Base-by-base conservation (phyloP, 2,113 vertebrate genomes). In the Chloropsis hardwickii region DNA sequence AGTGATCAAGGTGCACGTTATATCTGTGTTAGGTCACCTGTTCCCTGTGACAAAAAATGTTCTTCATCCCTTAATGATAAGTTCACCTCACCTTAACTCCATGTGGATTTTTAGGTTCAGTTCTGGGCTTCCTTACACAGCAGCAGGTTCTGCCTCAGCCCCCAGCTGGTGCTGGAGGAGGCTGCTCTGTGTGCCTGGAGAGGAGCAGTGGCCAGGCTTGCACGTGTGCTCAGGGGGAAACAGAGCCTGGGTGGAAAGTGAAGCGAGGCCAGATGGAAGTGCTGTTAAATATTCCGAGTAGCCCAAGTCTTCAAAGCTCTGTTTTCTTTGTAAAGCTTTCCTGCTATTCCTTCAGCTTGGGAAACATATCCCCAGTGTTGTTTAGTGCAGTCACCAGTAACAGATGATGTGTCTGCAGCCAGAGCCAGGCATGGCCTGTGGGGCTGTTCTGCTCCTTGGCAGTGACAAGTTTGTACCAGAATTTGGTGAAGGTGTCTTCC, bases 301-400 rank as follows among this genome's bases (percentile, higher is more conserved):
- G 73, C 66, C 51, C 25, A 27, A 17, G 42, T 58, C 74, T 79
- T 45, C 50, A 85, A 79, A 72, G 47, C 72, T 81, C 39, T 81
- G 56, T 88, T 96, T 93, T 44, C 81, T 90, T 79, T 94, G 66
- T 45, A 70, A 72, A 93, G 78, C 84, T 82, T 85, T 88, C 70
- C 87, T 87, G 84, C 66, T 39, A 12, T 35, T 77, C 45, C 0
- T 47, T 14, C n/a, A 37, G 48, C 24, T 6, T 14, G 24, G 71
- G 93, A 24, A 69, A 10, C 11, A 66, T 14, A 24, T 82, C 73
- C 70, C 14, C 42, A 6, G 27, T 4, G 53, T 22, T 85, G 27
- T 35, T 86, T 5, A 22, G 77, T 6, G 80, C 60, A 44, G 69
- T 16, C 53, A 5, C 31, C 2, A 10, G 57, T 22, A 58, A 25